Conservation (phyloP, 1,140 invertebrate species). For the Matsumurasca onukii region DNA sequence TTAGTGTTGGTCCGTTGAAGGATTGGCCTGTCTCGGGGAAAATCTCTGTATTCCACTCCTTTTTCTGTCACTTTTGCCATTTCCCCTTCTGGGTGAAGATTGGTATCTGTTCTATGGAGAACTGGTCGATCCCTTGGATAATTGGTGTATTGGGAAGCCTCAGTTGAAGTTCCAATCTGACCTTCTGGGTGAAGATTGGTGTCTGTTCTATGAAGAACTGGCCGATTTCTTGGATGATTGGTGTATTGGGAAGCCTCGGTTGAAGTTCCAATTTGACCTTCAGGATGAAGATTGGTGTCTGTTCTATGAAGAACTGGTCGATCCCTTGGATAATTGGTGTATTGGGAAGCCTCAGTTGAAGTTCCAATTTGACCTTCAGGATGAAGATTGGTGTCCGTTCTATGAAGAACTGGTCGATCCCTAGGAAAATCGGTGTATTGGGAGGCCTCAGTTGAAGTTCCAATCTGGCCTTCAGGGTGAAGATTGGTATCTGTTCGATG, state of each 20-base stretch:
- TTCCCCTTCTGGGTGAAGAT: conserved; percentile 39
- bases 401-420: conserved; percentile 32
- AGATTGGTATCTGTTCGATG: conserved; percentile 28
- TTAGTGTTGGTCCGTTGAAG: conserved; percentile 30
- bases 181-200: conserved; percentile 37
- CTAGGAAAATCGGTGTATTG: conserved; percentile 35
- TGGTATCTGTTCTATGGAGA: conserved; percentile 29
- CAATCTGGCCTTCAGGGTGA: conserved; percentile 35
- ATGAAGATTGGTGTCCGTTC: conserved; percentile 27
- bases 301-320: conserved; percentile 30
- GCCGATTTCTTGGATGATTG: conserved; percentile 33
- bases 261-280: conserved; percentile 33
- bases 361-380: conserved; percentile 34
- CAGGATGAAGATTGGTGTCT: conserved; percentile 32
- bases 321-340: conserved; percentile 32
- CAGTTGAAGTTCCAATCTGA: conserved; percentile 23
- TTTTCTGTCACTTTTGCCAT: conserved; percentile 34
- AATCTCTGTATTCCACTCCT: conserved; percentile 33
- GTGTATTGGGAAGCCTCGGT: conserved; percentile 30
- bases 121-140: conserved; percentile 35
- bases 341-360: conserved; percentile 30
- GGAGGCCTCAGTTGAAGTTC: conserved; percentile 29
- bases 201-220: conserved; percentile 28
- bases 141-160: conserved; percentile 31
- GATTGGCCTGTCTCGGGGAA: conserved; percentile 26